Conservation (phyloP, 2,888 invertebrate species). For the Hypena proboscidalis region DNA sequence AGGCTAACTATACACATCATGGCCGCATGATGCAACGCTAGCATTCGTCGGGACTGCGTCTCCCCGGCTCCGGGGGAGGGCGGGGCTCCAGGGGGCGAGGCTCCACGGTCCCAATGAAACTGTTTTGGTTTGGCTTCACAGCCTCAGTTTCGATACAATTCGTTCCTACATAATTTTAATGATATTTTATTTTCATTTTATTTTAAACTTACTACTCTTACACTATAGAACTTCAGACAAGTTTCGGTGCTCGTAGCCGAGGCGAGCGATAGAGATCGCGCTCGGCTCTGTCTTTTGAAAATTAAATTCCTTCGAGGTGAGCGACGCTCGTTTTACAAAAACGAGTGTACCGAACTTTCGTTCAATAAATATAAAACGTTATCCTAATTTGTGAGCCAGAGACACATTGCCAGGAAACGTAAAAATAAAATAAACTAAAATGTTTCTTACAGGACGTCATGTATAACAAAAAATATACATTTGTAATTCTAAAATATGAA, state of each 20-base stretch:
- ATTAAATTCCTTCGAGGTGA: constrained; percentile 36
- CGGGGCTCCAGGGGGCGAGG: constrained; percentile 33
- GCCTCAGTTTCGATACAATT: constrained; percentile 68
- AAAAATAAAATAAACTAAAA: constrained; percentile 55
- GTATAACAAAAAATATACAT: constrained; percentile 68
- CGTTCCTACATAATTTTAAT: constrained; percentile 66
- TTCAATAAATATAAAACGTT: constrained; percentile 31
- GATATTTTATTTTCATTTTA: constrained; percentile 50
- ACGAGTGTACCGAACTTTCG: constrained; percentile 12
- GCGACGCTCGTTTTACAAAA: constrained; percentile 21
- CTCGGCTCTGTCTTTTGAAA: constrained; percentile 36
- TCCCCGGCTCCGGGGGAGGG: constrained; percentile 39
- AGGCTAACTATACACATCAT: constrained; percentile 78
- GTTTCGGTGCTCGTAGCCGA: constrained; percentile 46
- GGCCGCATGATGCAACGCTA: constrained; percentile 82
- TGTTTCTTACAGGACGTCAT: constrained; percentile 48
- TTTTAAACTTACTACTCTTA: constrained; percentile 49
- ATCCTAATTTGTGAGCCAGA: constrained; percentile 61
- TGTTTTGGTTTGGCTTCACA: constrained; percentile 77
- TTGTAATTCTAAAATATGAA: constrained; percentile 61
- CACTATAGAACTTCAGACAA: constrained; percentile 48
- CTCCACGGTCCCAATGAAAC: constrained; percentile 56
- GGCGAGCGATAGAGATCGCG: constrained; percentile 35
- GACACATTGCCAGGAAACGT: constrained; percentile 40
- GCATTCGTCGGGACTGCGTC: constrained; percentile 59